Base-by-base conservation (phyloP, 1,140 invertebrate genomes). In the Micrasema minimum region DNA sequence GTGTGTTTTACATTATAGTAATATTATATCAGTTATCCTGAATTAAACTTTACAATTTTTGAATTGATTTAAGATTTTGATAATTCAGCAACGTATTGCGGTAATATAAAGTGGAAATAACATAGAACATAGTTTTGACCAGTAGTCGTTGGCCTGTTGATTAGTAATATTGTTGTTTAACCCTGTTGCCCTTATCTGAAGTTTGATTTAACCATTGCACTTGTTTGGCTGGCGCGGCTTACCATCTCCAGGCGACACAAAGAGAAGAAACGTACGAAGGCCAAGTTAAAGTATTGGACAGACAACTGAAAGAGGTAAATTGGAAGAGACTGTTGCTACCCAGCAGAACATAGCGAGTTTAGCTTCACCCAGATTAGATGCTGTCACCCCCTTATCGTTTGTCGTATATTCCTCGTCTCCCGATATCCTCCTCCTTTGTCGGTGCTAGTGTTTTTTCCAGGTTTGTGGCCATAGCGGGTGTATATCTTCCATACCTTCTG, bases 231-330 rank as follows among this genome's bases (percentile, higher is more conserved):
- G 65, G 65, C 48, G 69, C 57, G 26, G 37, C 53, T 61, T 37
- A 22, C 46, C 43, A n/a, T 20, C 51, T 57, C n/a, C 71, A 97
- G 96, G 94, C 96, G 78, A 96, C 94, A 80, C 94, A 97, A 87
- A 94, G 96, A 86, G 97, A 99, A 88, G 96, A 98, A 86, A 92
- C 92, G 76, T 97, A 94, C 85, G 94, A 96, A 82, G 90, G 91
- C 80, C 95, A 96, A 85, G 95, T 98, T 78, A 96, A 96, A 87
- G 89, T 94, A 80, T 88, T 98, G 82, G 92, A 94, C 82, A 90
- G 91, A 82, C 91, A 95, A 85, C 90, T 98, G 76, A 96, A 95
- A 90, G 95, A 97, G 94, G 95, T 96, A 93, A 88, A 79, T 75
- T 50, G 3, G 16, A 45, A 37, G 43, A 23, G 9, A 10, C 23